Conservation (phyloP, 2,797 vertebrate genomes). For the Onychomys arenicola region DNA sequence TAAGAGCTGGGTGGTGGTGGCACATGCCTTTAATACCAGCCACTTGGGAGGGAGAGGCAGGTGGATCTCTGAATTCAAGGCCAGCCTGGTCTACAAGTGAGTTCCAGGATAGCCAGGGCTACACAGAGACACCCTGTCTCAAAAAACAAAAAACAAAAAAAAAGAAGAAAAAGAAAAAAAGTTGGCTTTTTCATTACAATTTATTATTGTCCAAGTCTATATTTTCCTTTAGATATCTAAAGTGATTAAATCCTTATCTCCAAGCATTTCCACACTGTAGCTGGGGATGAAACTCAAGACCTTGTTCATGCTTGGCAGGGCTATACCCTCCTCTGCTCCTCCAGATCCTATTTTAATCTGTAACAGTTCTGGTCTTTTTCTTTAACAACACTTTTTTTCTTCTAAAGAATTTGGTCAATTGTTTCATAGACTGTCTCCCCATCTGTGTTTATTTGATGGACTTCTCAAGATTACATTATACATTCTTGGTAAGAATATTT, state of each 20-base stretch:
- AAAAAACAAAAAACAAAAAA: background rate
- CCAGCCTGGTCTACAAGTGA: background rate
- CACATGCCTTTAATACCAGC: background rate
- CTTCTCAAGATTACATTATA: slow-evolving; percentile 49
- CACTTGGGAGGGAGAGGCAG: background rate
- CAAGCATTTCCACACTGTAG: background rate
- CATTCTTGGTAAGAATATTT: slow-evolving; percentile 45
- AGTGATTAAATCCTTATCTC: background rate
- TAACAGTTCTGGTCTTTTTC: slow-evolving; percentile 5
- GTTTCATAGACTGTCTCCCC: slow-evolving; percentile 38
- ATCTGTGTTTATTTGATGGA: slow-evolving; percentile 20
- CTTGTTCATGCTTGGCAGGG: background rate
- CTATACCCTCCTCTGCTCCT: background rate
- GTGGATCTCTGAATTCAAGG: background rate
- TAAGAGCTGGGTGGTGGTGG: background rate
- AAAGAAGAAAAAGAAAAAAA: background rate
- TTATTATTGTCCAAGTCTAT: background rate
- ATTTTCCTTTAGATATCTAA: slow-evolving; percentile 46
- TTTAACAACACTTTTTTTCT: slow-evolving; percentile 10
- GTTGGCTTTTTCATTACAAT: background rate
- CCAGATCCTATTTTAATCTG: background rate
- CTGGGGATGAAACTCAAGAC: background rate
- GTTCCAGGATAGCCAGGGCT: background rate
- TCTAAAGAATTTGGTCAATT: background rate
- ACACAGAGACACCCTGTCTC: background rate